Percentiles rank a stretch among this genome's conserved stretches.
Conservation (phyloP, 92 coral and sea anemone genomes). For the Meandrina meandrites region DNA sequence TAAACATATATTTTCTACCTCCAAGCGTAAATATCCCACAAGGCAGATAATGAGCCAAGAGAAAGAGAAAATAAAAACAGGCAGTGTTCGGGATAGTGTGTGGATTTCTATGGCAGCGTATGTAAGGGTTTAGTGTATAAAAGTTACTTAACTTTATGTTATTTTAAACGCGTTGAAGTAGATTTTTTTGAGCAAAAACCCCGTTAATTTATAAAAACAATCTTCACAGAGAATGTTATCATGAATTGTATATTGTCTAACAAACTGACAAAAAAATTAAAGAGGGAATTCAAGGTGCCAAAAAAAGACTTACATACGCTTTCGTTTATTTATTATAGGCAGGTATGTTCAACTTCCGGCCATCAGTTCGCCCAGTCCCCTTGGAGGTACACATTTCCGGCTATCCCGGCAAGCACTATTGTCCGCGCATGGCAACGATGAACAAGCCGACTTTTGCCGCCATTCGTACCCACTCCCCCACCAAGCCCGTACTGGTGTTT, state of each 20-base stretch:
- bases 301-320: not conserved
- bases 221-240: not conserved
- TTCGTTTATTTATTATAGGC: conserved; percentile 56
- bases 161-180: not conserved
- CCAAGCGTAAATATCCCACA: not conserved
- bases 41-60: not conserved
- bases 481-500: conserved; percentile 88
- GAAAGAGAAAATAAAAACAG: not conserved
- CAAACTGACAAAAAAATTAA: not conserved
- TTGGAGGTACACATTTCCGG: conserved; percentile 97
- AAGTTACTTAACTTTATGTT: no score
- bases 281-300: not conserved
- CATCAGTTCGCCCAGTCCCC: conserved; percentile 99
- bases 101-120: not conserved
- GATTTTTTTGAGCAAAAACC: no score
- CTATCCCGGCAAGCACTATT: conserved; percentile 98
- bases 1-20: not conserved
- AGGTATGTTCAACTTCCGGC: conserved; percentile 99
- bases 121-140: not conserved
- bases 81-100: not conserved
- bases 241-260: not conserved
- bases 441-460: conserved; percentile 98
- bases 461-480: conserved; percentile 93
- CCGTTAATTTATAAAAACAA: not conserved
- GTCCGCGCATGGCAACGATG: conserved; percentile 99